These are phyloP conservation scores for Syngnathus floridae DNA, from an alignment of 2,113 vertebrate genomes.

Conservation along the genomic window DNA sequence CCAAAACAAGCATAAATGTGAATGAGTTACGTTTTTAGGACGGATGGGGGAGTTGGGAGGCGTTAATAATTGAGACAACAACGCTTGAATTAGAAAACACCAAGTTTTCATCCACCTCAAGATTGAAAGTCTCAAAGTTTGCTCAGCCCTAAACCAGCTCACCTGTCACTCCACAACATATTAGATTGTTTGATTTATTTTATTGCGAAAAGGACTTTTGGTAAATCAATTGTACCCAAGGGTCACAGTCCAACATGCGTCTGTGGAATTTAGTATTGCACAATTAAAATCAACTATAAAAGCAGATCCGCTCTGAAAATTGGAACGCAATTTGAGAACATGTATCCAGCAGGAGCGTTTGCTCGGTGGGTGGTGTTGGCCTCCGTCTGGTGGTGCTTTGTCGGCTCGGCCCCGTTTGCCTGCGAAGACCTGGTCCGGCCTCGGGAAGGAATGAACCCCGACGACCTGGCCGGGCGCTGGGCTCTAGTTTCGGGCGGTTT, in stretches of 20 bases:
- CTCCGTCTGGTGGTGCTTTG: constrained; percentile 4
- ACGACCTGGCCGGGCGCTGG: constrained; percentile 15
- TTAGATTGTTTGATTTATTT: not conserved
- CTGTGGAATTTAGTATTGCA: not conserved
- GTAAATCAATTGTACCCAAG: not conserved
- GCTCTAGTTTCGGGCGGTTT: constrained; percentile 17
- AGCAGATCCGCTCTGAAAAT: not conserved
- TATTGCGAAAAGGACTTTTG: not conserved
- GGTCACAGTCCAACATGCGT: not conserved
- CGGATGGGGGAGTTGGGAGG: too few relatives aligned
- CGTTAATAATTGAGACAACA: too few relatives aligned
- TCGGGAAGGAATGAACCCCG: not conserved
- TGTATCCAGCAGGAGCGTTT: constrained; percentile 5
- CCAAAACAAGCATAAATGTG: not conserved
- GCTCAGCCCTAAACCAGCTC: too few relatives aligned
- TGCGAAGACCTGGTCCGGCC: constrained; percentile 28
- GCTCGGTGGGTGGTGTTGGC: not conserved
- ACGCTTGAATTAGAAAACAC: too few relatives aligned
- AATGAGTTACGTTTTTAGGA: too few relatives aligned
- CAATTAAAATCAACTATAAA: constrained; percentile 7
- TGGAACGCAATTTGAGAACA: not conserved
- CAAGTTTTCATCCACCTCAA: too few relatives aligned
- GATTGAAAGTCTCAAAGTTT: too few relatives aligned
- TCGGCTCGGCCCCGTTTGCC: constrained; percentile 12
- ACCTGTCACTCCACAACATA: not conserved